Percentiles rank a stretch among this genome's conserved stretches.
These are phyloP conservation scores for Xestia rhomboidea DNA, from an alignment of 2,888 invertebrate species.

Conservation along the genomic window DNA sequence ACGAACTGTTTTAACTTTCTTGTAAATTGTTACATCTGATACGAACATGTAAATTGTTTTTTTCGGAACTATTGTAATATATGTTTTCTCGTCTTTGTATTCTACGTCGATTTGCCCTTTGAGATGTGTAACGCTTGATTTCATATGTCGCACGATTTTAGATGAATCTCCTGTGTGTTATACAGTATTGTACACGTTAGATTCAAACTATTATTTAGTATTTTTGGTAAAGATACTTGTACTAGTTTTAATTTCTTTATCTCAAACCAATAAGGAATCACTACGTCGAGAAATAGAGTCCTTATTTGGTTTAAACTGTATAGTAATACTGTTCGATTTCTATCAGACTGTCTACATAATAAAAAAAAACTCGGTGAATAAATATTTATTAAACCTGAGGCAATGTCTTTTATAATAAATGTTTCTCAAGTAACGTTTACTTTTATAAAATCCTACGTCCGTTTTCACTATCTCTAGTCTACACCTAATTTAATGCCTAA, in stretches of 20 bases:
- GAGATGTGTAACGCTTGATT: conserved; percentile 66
- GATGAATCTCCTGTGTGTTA: conserved; percentile 52
- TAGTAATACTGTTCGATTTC: neutral
- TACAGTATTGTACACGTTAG: conserved; percentile 38
- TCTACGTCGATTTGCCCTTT: conserved; percentile 71
- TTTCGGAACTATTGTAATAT: conserved; percentile 74
- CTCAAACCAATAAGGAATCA: neutral
- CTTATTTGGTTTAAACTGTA: neutral
- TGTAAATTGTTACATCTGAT: conserved; percentile 74
- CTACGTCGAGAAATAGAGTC: neutral
- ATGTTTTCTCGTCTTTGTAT: conserved; percentile 68
- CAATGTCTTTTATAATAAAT: conserved; percentile 26
- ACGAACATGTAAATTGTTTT: conserved; percentile 67
- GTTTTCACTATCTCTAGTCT: neutral
- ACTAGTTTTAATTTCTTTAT: neutral
- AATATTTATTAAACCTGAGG: conserved; percentile 9
- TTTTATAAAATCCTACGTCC: conserved; percentile 22
- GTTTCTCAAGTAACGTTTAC: conserved; percentile 15
- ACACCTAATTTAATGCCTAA: neutral
- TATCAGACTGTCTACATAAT: conserved; percentile 13
- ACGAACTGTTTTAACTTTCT: conserved; percentile 75
- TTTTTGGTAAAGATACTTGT: conserved; percentile 6
- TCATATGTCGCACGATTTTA: conserved; percentile 69
- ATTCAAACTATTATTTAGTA: neutral
- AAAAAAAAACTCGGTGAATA: neutral